These are phyloP conservation scores for Cephus cinctus DNA, from an alignment of 1,140 invertebrate genomes.

Conservation along the genomic window DNA sequence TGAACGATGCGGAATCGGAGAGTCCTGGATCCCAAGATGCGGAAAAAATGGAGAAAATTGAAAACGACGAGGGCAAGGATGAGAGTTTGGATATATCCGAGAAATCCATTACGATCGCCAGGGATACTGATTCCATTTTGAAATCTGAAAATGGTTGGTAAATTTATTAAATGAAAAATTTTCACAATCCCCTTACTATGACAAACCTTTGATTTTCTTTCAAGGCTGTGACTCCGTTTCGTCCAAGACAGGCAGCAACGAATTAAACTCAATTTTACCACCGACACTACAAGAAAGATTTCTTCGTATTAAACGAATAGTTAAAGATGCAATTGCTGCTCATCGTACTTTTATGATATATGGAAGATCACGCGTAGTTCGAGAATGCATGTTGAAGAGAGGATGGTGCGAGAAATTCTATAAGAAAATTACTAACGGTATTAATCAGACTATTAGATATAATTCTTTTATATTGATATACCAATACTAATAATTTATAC, in stretches of 20 bases:
- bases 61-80: slow-evolving; percentile 6
- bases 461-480: not conserved
- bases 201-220: too few species aligned
- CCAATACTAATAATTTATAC: slow-evolving; percentile 14
- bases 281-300: slow-evolving; percentile 42
- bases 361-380: slow-evolving; percentile 43
- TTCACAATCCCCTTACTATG: too few species aligned
- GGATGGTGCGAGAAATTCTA: slow-evolving; percentile 52
- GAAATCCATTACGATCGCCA: not conserved
- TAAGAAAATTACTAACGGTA: slow-evolving; percentile 29
- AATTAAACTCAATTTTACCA: slow-evolving; percentile 10
- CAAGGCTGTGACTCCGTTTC: too few species aligned
- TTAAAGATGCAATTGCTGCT: slow-evolving; percentile 40
- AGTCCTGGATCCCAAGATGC: slow-evolving; percentile 11
- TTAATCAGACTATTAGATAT: slow-evolving; percentile 2
- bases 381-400: slow-evolving; percentile 45
- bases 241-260: too few species aligned
- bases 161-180: not conserved
- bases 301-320: slow-evolving; percentile 38
- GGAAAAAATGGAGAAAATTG: slow-evolving; percentile 19
- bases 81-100: slow-evolving; percentile 19
- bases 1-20: slow-evolving; percentile 21
- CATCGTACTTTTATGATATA: slow-evolving; percentile 52
- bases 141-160: not conserved
- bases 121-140: not conserved